Conservation (phyloP, 2,888 invertebrate genomes). For the Ceriagrion tenellum region DNA sequence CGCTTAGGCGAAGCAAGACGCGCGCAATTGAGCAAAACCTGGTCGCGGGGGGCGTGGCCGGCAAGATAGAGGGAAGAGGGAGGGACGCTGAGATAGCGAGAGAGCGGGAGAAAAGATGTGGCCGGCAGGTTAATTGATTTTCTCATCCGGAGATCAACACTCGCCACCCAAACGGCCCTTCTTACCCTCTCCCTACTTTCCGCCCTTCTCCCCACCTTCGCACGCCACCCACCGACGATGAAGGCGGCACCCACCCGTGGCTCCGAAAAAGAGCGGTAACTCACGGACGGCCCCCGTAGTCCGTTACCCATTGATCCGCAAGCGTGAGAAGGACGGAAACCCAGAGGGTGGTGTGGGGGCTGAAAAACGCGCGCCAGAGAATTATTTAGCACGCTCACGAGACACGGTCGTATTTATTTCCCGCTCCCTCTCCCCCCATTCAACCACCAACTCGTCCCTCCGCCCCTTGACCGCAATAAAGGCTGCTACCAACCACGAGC, state of each 20-base stretch:
- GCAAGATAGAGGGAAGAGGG: neutral
- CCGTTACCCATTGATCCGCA: neutral
- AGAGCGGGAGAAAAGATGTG: neutral
- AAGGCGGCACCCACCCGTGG: slow-evolving; percentile 19
- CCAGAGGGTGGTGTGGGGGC: neutral
- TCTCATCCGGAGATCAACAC: slow-evolving; percentile 53
- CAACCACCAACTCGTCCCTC: no score
- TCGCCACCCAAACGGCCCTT: neutral
- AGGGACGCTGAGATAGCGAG: neutral
- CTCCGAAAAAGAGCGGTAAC: slow-evolving; percentile 31
- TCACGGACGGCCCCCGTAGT: neutral
- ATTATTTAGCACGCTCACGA: neutral
- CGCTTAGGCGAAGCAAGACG: neutral
- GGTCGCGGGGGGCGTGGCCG: neutral
- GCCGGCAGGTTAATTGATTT: slow-evolving; percentile 62
- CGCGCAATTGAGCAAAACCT: neutral
- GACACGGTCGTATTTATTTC: neutral
- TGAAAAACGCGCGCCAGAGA: neutral
- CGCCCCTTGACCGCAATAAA: neutral
- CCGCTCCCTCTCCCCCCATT: no score
- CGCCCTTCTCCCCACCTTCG: neutral
- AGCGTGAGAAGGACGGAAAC: neutral
- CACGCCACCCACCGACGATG: neutral
- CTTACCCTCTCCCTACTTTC: neutral
- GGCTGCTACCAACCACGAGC: neutral